phyloP scores from a whole-genome alignment of 2,888 invertebrate species.

The Harpagoxenus sublaevis region DNA sequence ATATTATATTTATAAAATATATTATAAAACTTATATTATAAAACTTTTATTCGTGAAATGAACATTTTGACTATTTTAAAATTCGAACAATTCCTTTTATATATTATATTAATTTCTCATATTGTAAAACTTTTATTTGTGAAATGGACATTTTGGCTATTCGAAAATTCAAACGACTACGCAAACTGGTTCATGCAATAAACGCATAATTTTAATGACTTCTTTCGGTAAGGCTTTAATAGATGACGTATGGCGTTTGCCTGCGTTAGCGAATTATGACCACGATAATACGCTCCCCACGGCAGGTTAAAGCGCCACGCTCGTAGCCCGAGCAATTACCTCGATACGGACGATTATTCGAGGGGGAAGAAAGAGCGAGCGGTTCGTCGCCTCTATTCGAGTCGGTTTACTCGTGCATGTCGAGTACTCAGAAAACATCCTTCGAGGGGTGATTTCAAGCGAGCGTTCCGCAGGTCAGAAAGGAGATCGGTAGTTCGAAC shows the following conservation, averaged over 20 bases:
- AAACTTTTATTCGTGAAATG: neutral
- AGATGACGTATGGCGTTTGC: conserved; percentile 45
- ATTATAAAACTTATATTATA: neutral
- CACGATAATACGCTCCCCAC: conserved; percentile 57
- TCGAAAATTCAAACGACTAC: neutral
- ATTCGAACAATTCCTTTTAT: neutral
- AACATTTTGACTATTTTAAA: neutral
- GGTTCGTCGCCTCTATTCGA: conserved; percentile 41
- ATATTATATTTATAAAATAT: neutral
- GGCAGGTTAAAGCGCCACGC: conserved; percentile 61
- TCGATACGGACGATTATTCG: conserved; percentile 63
- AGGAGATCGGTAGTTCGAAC: conserved; percentile 63
- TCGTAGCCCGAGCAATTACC: conserved; percentile 66
- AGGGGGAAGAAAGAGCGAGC: conserved; percentile 58
- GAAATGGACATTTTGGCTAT: neutral
- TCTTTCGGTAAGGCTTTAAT: conserved; percentile 1
- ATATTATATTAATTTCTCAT: neutral
- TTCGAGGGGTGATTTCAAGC: conserved; percentile 43
- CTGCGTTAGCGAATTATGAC: conserved; percentile 50
- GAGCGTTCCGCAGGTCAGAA: conserved; percentile 61
- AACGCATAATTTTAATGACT: neutral
- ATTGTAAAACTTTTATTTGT: neutral
- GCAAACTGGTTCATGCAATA: neutral
- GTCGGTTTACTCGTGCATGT: conserved; percentile 49
- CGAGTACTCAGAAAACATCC: conserved; percentile 64